Percentiles rank a stretch among this genome's conserved stretches.
Conservation (phyloP, 2,888 invertebrate species). For the Gymnoscelis rufifasciata region DNA sequence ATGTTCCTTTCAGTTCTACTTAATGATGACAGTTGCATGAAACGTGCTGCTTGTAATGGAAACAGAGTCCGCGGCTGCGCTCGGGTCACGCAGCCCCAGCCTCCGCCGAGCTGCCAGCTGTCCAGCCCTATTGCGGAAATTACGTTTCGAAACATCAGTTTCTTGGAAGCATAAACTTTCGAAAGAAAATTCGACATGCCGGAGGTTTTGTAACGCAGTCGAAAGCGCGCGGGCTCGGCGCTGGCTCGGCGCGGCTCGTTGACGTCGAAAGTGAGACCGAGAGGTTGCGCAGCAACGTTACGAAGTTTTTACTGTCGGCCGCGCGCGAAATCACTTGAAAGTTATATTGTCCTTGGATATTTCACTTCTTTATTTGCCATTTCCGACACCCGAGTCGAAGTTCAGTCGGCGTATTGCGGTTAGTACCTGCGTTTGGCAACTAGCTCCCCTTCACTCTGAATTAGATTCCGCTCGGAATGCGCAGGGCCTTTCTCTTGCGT, state of each 20-base stretch:
- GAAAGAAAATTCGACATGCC: slow-evolving; percentile 71
- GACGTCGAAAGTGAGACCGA: slow-evolving; percentile 75
- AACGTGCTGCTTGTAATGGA: slow-evolving; percentile 65
- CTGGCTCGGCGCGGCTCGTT: slow-evolving; percentile 43
- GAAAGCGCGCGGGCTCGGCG: slow-evolving; percentile 65
- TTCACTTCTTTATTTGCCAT: slow-evolving; percentile 76
- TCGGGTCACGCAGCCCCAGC: slow-evolving; percentile 46
- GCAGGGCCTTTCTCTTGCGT: slow-evolving; percentile 22
- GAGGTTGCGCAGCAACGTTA: slow-evolving; percentile 76
- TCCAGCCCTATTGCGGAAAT: slow-evolving; percentile 21
- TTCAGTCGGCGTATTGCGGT: slow-evolving; percentile 60
- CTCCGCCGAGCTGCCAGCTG: slow-evolving; percentile 18
- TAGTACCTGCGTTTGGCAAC: slow-evolving; percentile 35
- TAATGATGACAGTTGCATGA: slow-evolving; percentile 74
- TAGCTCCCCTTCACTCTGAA: slow-evolving; percentile 62
- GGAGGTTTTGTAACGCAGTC: slow-evolving; percentile 69
- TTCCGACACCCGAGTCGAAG: slow-evolving; percentile 70
- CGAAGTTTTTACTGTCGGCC: slow-evolving; percentile 77
- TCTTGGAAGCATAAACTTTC: slow-evolving; percentile 54
- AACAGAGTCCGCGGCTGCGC: slow-evolving; percentile 52
- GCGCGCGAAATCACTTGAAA: slow-evolving; percentile 79
- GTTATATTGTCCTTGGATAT: slow-evolving; percentile 78
- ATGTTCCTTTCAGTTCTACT: slow-evolving; percentile 74
- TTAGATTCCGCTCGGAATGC: slow-evolving; percentile 27
- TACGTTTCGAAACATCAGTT: slow-evolving; percentile 40